A percentile compares a stretch with the other conserved stretches of the same genome.
Conservation (phyloP, 1,140 invertebrate species). For the Drosophila teissieri region DNA sequence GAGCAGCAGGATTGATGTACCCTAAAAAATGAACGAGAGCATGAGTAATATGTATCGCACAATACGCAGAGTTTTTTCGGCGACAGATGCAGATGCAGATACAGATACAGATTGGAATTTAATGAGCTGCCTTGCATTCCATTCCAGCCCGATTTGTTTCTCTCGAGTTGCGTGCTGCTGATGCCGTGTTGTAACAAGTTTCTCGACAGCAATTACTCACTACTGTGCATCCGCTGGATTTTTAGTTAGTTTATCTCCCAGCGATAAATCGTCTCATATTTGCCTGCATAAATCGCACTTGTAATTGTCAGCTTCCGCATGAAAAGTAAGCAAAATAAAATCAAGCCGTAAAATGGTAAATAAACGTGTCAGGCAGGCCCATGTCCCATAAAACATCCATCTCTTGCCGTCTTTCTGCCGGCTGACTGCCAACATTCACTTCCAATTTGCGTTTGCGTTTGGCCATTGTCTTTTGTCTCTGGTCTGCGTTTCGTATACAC, state of each 20-base stretch:
- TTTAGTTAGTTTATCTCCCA: slow-evolving; percentile 7
- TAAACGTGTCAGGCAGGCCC: slow-evolving; percentile 29
- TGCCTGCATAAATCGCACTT: slow-evolving; percentile 36
- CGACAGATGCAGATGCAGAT: neutral
- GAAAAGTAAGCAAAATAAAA: slow-evolving; percentile 10
- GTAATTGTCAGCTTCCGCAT: slow-evolving; percentile 50
- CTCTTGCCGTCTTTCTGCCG: slow-evolving; percentile 20
- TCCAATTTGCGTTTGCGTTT: slow-evolving; percentile 59
- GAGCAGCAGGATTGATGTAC: slow-evolving; percentile 20
- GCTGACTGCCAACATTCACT: slow-evolving; percentile 58
- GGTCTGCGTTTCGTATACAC: slow-evolving; percentile 34
- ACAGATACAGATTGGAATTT: slow-evolving; percentile 34
- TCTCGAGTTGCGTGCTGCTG: slow-evolving; percentile 14
- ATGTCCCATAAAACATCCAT: slow-evolving; percentile 44
- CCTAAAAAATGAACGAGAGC: slow-evolving; percentile 14
- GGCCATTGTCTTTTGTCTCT: slow-evolving; percentile 33
- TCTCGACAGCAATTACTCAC: slow-evolving; percentile 42
- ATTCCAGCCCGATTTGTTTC: slow-evolving; percentile 4
- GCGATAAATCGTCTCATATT: slow-evolving; percentile 13
- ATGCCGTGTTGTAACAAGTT: slow-evolving; percentile 36
- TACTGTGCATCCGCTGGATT: slow-evolving; percentile 14
- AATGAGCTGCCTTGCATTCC: slow-evolving; percentile 43
- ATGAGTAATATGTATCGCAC: slow-evolving; percentile 43
- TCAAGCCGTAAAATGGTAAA: slow-evolving; percentile 33
- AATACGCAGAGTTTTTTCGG: slow-evolving; percentile 9